Conservation (phyloP, 2,888 invertebrate genomes). For the Brassicogethes aeneus region DNA sequence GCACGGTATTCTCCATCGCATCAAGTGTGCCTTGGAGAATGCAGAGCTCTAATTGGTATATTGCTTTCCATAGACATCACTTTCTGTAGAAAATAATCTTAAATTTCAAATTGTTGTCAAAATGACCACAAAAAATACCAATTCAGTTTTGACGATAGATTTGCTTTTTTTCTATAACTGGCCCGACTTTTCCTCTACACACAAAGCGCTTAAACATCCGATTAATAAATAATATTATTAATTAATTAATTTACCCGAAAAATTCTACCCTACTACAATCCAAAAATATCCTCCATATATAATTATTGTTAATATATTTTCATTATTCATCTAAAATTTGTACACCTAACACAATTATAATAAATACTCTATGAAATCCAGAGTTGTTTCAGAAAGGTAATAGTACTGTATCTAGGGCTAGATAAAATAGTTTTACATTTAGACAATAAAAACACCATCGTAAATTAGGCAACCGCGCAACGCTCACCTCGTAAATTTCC, state of each 20-base stretch:
- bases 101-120: no score
- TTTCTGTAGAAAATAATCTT: no score
- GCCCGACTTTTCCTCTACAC: constrained; percentile 17
- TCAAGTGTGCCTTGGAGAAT: no score
- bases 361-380: constrained; percentile 29
- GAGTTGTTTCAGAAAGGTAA: constrained; percentile 34
- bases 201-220: constrained; percentile 28
- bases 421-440: background rate
- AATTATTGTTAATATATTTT: no score
- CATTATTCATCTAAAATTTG: constrained; percentile 21
- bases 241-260: constrained; percentile 21
- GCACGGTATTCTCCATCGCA: no score
- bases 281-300: constrained; percentile 41
- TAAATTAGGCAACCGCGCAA: no score
- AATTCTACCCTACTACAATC: constrained; percentile 37
- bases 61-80: no score
- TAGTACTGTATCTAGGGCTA: constrained; percentile 26
- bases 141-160: no score
- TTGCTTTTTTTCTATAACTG: background rate
- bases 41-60: no score
- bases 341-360: constrained; percentile 36
- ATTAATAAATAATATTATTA: constrained; percentile 25
- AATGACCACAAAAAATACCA: no score
- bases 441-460: background rate
- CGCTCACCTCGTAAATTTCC: no score